Percentiles rank a stretch among this genome's conserved stretches.
Conservation (phyloP, 2,888 invertebrate genomes). For the Ophraella communa region DNA sequence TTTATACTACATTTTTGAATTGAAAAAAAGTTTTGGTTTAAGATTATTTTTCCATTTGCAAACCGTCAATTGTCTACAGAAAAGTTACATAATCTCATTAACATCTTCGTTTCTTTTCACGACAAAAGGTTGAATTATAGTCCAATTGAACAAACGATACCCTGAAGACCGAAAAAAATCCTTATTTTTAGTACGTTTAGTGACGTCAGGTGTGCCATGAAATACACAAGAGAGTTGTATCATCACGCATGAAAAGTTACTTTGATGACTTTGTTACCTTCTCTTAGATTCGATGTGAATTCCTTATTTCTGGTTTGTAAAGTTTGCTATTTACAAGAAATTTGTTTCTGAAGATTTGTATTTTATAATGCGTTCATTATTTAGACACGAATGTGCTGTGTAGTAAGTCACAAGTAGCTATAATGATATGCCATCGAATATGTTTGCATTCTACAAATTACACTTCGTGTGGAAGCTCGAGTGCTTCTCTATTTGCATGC, state of each 20-base stretch:
- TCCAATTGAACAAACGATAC: conserved; percentile 27
- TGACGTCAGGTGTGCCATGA: conserved; percentile 32
- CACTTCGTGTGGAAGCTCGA: conserved; percentile 13
- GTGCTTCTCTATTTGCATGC: conserved; percentile 16
- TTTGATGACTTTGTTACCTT: conserved; percentile 21
- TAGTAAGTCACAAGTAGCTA: conserved; percentile 5
- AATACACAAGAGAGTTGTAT: conserved; percentile 15
- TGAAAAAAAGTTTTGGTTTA: too few relatives aligned
- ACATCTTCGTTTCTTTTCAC: background rate
- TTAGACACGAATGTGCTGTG: background rate
- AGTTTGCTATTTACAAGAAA: too few relatives aligned
- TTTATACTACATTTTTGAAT: too few relatives aligned
- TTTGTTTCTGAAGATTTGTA: too few relatives aligned
- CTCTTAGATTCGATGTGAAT: conserved; percentile 9
- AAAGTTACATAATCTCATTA: too few relatives aligned
- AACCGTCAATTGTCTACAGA: too few relatives aligned
- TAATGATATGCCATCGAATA: conserved; percentile 2
- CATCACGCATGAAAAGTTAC: conserved; percentile 26
- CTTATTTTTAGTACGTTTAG: conserved; percentile 15
- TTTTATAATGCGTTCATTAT: too few relatives aligned
- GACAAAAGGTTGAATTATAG: conserved; percentile 10
- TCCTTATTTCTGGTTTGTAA: conserved; percentile 3
- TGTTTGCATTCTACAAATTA: conserved; percentile 22
- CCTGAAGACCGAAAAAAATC: conserved; percentile 27
- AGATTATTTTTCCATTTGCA: too few relatives aligned